Conservation (phyloP, 1,140 invertebrate genomes). For the Papilio machaon region DNA sequence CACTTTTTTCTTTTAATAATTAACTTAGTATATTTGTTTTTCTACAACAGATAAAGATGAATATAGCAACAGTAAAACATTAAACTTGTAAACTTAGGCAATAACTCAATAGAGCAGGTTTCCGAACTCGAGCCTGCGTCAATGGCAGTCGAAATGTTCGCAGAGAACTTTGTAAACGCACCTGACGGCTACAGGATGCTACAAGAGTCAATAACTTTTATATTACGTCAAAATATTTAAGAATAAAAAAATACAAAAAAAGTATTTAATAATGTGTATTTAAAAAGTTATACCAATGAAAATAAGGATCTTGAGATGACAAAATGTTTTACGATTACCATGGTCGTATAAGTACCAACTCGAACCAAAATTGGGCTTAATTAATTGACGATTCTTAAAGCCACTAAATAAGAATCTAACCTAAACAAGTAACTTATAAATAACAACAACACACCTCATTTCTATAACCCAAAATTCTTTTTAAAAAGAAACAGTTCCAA, state of each 20-base stretch:
- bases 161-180: conserved; percentile 13
- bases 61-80: conserved; percentile 15
- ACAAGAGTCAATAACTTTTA: conserved; percentile 32
- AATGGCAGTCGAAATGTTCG: conserved; percentile 38
- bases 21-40: not conserved
- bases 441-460: too few relatives aligned
- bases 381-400: too few relatives aligned
- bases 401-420: too few relatives aligned
- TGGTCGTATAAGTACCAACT: too few relatives aligned
- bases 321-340: too few relatives aligned
- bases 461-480: too few relatives aligned
- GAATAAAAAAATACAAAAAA: not conserved
- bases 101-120: conserved; percentile 45
- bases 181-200: conserved; percentile 23
- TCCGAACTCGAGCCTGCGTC: conserved; percentile 16
- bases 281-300: too few relatives aligned
- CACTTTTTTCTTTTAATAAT: not conserved
- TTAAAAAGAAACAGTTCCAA: not conserved
- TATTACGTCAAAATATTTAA: not conserved
- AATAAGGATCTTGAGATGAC: too few relatives aligned
- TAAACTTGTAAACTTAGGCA: conserved; percentile 44
- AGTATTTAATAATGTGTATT: too few relatives aligned
- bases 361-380: too few relatives aligned
- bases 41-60: conserved; percentile 3
- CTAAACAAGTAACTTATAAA: too few relatives aligned